Evolutionary conservation across 2,797 vertebrate species (phyloP).

Genomic region (Gypaetus barbatus): DNA sequence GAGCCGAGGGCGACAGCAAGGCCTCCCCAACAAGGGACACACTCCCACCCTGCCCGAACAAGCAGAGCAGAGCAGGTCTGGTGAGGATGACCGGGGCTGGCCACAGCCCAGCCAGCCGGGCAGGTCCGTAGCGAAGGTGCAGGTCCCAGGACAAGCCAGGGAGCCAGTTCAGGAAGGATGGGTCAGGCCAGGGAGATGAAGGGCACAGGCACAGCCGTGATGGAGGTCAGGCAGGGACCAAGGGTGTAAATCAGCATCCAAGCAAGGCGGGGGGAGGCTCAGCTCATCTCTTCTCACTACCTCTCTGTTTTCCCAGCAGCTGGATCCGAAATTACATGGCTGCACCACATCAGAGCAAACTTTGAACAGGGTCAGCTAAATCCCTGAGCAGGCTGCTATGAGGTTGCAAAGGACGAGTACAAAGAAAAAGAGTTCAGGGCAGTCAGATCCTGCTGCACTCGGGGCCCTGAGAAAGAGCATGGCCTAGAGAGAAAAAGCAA

Average conservation of each 20-base stretch:
- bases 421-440: not conserved
- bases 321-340: not conserved
- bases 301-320: not conserved
- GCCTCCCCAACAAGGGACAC: not conserved
- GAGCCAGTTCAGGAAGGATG: not conserved
- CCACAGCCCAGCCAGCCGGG: not conserved
- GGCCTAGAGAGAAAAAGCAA: not conserved
- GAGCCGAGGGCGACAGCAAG: not conserved
- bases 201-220: not conserved
- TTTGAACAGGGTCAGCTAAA: not conserved
- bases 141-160: not conserved
- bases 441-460: not conserved
- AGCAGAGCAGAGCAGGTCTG: not conserved
- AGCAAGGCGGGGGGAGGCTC: not conserved
- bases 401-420: not conserved
- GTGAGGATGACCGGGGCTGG: rapidly evolving
- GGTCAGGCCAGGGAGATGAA: too few relatives aligned
- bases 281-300: not conserved
- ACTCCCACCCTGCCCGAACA: rapidly evolving
- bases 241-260: not conserved
- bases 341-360: not conserved
- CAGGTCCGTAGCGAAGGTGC: rapidly evolving
- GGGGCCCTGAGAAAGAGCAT: not conserved
- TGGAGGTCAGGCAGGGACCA: too few relatives aligned
- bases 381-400: not conserved